These are phyloP conservation scores for Silurus aristotelis DNA, from an alignment of 2,797 vertebrate genomes.

Conservation along the genomic window DNA sequence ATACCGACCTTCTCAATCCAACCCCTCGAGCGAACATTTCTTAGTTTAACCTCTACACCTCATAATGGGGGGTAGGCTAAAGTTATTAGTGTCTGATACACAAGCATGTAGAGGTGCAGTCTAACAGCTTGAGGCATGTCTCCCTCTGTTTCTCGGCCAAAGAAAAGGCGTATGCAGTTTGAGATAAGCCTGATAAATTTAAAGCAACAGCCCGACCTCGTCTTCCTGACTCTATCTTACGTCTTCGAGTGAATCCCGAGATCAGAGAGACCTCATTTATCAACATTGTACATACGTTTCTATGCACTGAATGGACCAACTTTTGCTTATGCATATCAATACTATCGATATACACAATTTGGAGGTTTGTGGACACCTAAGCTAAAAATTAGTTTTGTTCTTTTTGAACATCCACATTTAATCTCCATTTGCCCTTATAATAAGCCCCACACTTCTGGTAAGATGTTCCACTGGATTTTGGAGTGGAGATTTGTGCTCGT, in stretches of 20 bases:
- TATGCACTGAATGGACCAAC: background rate
- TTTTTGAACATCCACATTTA: too few relatives aligned
- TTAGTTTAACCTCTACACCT: constrained; percentile 8
- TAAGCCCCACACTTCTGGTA: too few relatives aligned
- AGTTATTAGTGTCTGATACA: constrained; percentile 28
- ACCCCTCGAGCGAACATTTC: background rate
- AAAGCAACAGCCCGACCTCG: constrained; percentile 10
- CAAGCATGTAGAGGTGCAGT: constrained; percentile 6
- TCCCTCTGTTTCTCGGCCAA: background rate
- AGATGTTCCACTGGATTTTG: too few relatives aligned
- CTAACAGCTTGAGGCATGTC: background rate
- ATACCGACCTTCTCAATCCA: background rate
- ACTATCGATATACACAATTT: too few relatives aligned
- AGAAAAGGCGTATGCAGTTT: background rate
- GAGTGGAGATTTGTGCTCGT: too few relatives aligned
- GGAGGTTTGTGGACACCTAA: too few relatives aligned
- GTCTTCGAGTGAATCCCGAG: background rate
- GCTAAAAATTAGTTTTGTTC: too few relatives aligned
- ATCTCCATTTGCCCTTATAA: too few relatives aligned
- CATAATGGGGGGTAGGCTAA: background rate
- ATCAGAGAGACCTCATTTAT: background rate
- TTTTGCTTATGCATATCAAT: background rate
- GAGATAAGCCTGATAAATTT: constrained; percentile 5
- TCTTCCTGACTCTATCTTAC: background rate
- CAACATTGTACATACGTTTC: background rate